phyloP scores from a whole-genome alignment of 2,113 vertebrate species.

The Hemiprocne comata region DNA sequence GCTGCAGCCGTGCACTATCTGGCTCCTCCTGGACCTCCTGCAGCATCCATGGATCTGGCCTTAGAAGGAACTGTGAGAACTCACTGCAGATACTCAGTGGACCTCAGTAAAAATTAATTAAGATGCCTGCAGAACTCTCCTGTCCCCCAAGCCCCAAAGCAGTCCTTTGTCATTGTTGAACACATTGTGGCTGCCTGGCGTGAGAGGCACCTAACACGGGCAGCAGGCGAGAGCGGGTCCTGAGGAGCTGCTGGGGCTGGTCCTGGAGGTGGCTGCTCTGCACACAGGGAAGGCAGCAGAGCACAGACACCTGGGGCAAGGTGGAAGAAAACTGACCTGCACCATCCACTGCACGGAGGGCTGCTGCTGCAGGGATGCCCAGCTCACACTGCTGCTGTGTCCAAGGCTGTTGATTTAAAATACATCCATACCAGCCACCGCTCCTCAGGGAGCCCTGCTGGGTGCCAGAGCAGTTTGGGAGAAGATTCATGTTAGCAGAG shows the following conservation, averaged over 20 bases:
- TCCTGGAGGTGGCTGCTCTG: no score
- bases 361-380: neutral
- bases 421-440: rapidly evolving
- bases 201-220: rapidly evolving
- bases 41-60: neutral
- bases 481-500: neutral
- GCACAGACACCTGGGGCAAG: neutral
- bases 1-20: rapidly evolving
- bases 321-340: rapidly evolving
- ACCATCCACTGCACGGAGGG: rapidly evolving
- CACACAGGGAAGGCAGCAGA: no score
- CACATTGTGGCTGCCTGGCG: rapidly evolving
- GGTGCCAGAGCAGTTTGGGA: neutral
- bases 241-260: neutral
- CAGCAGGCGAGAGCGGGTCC: neutral
- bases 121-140: neutral
- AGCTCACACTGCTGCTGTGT: neutral
- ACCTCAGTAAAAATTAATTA: neutral
- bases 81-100: neutral
- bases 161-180: neutral
- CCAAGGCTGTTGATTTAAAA: neutral
- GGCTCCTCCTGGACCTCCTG: neutral
- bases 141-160: rapidly evolving
- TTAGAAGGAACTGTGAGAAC: rapidly evolving
- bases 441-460: neutral